Evolutionary conservation across 2,113 vertebrate species (phyloP).

Genomic region (Corydoras sp.): DNA sequence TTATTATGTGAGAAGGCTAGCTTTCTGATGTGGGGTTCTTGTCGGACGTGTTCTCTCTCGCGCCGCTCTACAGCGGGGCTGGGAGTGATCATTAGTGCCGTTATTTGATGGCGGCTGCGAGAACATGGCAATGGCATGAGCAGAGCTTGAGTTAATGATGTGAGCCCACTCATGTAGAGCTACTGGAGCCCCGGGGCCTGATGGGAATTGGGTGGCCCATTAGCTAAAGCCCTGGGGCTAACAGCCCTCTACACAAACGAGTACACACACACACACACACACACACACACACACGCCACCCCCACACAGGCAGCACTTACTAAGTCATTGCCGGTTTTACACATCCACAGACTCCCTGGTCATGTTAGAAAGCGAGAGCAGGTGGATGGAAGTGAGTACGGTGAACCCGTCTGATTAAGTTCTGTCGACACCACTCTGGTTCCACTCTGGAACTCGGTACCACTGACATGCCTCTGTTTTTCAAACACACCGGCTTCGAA

Average conservation of each 20-base stretch:
- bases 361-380: neutral
- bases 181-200: conserved; percentile 58
- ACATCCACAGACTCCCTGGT: conserved; percentile 10
- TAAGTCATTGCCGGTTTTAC: conserved; percentile 8
- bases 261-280: conserved; percentile 5
- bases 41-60: neutral
- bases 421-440: conserved; percentile 29
- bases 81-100: conserved; percentile 13
- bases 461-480: too few species aligned
- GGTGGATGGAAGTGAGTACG: conserved; percentile 15
- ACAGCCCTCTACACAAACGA: conserved; percentile 37
- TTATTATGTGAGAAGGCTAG: neutral
- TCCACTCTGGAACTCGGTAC: conserved; percentile 16
- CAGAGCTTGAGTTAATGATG: conserved; percentile 57
- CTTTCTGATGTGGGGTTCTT: conserved; percentile 1
- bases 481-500: too few species aligned
- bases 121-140: conserved; percentile 47
- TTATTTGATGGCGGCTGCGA: conserved; percentile 27
- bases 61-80: conserved; percentile 1
- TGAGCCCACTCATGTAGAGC: conserved; percentile 57
- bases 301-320: conserved; percentile 3
- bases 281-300: conserved; percentile 13
- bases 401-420: too few species aligned
- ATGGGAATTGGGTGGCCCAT: conserved; percentile 65
- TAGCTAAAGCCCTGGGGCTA: conserved; percentile 63